Base-by-base conservation (phyloP, 2,888 invertebrate genomes). In the Loripinus fragilis region DNA sequence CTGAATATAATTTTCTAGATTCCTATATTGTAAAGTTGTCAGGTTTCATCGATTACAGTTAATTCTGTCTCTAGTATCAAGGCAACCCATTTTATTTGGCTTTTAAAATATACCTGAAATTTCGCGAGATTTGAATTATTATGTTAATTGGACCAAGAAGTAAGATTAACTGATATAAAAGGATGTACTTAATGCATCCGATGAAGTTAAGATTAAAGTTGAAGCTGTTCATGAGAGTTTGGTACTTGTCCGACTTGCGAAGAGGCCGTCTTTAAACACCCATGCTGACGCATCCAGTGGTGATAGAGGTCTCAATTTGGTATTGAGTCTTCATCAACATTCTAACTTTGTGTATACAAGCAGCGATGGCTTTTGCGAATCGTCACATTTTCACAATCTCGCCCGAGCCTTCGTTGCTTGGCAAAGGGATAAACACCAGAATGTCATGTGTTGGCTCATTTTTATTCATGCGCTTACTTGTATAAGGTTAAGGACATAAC, bases 141-240 rank as follows among this genome's bases (percentile, higher is more conserved):
- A 60, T 60, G 60, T 28, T 60, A 60, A 60, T 60, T 33, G 60
- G 23, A 10, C 60, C 28, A 10, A 33, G 10, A 2, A 30, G 20
- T 60, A 23, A 12, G 30, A 60, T 60, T 3, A 60, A 60, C 33
- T 60, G 60, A 60, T 60, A 60, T n/a, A n/a, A n/a, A 60, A 33
- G 25, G n/a, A 60, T 60, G 15, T 60, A 23, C 33, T 60, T 33
- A 33, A 38, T 17, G 60, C 25, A 60, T 60, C 28, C 28, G 60
- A 60, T 60, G 60, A 12, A 60, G 60, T 2, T 33, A 20, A 60
- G 60, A 60, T 60, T 60, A 60, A 55, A 55, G n/a, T n/a, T n/a
- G n/a, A n/a, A n/a, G n/a, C n/a, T n/a, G n/a, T n/a, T n/a, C n/a
- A n/a, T n/a, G n/a, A n/a, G n/a, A n/a, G n/a, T n/a, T n/a, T n/a